Conservation (phyloP, 2,888 invertebrate species). For the Miltochrista miniata region DNA sequence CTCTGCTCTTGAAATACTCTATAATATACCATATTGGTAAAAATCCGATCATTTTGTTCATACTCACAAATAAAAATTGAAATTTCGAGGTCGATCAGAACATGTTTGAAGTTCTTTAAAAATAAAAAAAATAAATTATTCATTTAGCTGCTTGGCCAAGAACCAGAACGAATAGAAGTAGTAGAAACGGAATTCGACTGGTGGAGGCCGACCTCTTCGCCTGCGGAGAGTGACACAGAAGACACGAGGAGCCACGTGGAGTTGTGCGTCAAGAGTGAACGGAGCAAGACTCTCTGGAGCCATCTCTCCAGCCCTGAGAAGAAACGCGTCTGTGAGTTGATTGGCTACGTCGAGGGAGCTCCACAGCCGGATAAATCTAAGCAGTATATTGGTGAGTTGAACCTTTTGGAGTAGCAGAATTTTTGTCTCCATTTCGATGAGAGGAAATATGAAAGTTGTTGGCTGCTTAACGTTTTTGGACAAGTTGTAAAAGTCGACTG, state of each 20-base stretch:
- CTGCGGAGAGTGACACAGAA: conserved; percentile 50
- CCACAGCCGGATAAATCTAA: conserved; percentile 72
- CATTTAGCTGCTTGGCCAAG: conserved; percentile 62
- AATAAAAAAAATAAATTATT: neutral
- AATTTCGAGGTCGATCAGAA: too few relatives aligned
- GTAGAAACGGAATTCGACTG: conserved; percentile 77
- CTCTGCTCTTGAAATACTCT: too few relatives aligned
- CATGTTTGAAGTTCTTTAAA: too few relatives aligned
- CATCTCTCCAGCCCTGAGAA: conserved; percentile 86
- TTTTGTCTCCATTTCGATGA: too few relatives aligned
- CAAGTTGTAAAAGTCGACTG: too few relatives aligned
- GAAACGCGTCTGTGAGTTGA: conserved; percentile 84
- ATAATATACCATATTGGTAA: too few relatives aligned
- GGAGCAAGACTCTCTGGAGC: conserved; percentile 82
- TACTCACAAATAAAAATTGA: too few relatives aligned
- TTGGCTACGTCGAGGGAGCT: conserved; percentile 85
- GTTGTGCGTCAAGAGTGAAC: conserved; percentile 80
- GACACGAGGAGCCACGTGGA: conserved; percentile 55
- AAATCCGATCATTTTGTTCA: too few relatives aligned
- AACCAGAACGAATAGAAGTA: conserved; percentile 73
- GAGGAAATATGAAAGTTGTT: too few relatives aligned
- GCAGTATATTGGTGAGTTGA: conserved; percentile 81
- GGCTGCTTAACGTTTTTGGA: too few relatives aligned
- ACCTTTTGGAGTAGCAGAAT: neutral
- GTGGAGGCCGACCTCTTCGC: conserved; percentile 68